Base-by-base conservation (phyloP, 2,888 invertebrate species). In the Argyresthia goedartella region DNA sequence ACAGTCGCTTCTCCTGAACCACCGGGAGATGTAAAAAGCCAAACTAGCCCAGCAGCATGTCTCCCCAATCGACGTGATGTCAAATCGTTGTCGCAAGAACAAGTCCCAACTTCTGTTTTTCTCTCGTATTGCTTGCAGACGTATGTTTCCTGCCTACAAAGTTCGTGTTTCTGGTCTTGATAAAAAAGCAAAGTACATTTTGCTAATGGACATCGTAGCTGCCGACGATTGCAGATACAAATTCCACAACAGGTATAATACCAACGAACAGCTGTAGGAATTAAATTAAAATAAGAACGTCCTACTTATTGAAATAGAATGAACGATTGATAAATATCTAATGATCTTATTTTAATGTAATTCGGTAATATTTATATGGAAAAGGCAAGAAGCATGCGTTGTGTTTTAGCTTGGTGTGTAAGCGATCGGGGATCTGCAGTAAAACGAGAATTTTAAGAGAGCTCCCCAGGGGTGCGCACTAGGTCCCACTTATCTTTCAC, bases 221-320 rank as follows among this genome's bases (percentile, higher is more conserved):
- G 97, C 98, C 60, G 99, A 99, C 88, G 98, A 99, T 90, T 98
- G 97, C 91, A 91, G 96, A 89, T 96, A 96, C 91, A 97, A 97
- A 89, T 97, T 96, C 89, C 96, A 96, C 89, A 96, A 96, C 93
- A 96, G 96, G 95, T 86, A 85, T 80, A 79, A 81, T 36, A 49
- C 41, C 54, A 77, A 65, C 59, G 68, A 63, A 60, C 60, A 61
- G 15, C 69, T 66, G 68, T 65, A 63, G 71, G 81, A 79, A 79
- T 82, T 81, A 81, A 82, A 79, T 84, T 81, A 81, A 86, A 84
- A 81, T 81, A 85, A 82, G 81, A 72, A 70, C 66, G 53, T 58
- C 60, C 39, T 39, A 39, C 39, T 39, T 3, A 39, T 3, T 39
- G 10, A 3, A n/a, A 25, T 25, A 25, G 25, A 42, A 15, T 41